Evolutionary conservation across 1,140 invertebrate species (phyloP).

Genomic region (Trichogramma pretiosum): DNA sequence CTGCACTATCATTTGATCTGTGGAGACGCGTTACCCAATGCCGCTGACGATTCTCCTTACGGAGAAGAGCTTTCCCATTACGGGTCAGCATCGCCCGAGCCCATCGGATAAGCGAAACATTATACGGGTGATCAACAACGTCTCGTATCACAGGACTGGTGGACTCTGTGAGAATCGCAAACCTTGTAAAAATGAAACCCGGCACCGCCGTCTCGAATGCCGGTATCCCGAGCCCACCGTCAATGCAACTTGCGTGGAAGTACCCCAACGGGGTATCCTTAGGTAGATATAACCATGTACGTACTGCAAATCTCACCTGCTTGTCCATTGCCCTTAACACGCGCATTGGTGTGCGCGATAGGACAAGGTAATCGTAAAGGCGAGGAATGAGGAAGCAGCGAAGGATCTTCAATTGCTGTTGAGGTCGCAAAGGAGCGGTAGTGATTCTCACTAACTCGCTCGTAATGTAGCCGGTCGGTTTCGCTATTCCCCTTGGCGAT

Average conservation of each 20-base stretch:
- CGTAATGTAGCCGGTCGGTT: slow-evolving; percentile 7
- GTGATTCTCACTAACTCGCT: background rate
- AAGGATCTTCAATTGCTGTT: slow-evolving; percentile 7
- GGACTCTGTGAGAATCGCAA: background rate
- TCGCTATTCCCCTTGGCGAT: slow-evolving; percentile 15
- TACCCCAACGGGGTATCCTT: background rate
- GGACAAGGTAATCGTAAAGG: background rate
- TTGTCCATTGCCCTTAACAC: background rate
- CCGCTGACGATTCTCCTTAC: background rate
- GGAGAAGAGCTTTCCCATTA: background rate
- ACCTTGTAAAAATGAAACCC: background rate
- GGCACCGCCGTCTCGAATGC: background rate
- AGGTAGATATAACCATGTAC: background rate
- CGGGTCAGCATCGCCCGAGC: background rate
- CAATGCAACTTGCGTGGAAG: background rate
- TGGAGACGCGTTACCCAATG: background rate
- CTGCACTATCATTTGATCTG: background rate
- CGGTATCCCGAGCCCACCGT: background rate
- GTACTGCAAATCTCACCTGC: background rate
- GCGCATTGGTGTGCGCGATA: background rate
- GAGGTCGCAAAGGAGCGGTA: slow-evolving; percentile 23
- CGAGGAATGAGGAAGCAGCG: slow-evolving; percentile 1
- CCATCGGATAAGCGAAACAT: background rate
- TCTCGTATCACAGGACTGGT: background rate
- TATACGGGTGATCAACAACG: background rate